Conservation (phyloP, 2,888 invertebrate genomes). For the Meteorus cinctellus region DNA sequence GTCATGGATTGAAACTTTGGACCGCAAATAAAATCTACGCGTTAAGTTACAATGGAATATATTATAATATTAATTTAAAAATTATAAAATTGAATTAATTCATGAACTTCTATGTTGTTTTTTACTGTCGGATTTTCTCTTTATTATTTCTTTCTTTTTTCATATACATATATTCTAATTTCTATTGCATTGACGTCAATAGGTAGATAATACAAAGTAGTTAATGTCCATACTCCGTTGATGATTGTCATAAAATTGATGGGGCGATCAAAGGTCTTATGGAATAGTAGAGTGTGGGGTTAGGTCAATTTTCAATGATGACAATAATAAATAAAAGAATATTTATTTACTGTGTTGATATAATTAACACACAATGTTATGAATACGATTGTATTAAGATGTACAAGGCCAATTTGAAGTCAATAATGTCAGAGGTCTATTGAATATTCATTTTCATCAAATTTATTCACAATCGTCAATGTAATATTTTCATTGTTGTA, state of each 20-base stretch:
- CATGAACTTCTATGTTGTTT: not conserved
- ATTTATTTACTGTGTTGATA: not conserved
- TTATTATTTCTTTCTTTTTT: not conserved
- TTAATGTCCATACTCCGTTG: not conserved
- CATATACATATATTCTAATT: slow-evolving; percentile 1
- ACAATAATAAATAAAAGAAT: not conserved
- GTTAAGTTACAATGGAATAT: not conserved
- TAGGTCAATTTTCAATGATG: not conserved
- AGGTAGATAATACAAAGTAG: not conserved
- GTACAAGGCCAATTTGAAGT: slow-evolving; percentile 1
- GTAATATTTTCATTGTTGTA: not conserved
- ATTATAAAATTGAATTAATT: not conserved
- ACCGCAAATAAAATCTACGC: not conserved
- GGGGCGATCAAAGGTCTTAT: slow-evolving; percentile 19
- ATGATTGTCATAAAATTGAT: not conserved
- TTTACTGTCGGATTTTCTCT: not conserved
- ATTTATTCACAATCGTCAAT: not conserved
- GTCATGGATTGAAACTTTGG: not conserved
- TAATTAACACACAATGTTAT: slow-evolving; percentile 28
- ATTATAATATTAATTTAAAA: not conserved
- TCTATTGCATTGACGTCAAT: slow-evolving; percentile 5
- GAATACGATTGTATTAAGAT: not conserved
- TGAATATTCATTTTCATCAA: slow-evolving; percentile 2
- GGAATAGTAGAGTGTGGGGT: not conserved
- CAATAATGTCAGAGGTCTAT: not conserved